These are phyloP conservation scores for Uropetala carovei DNA, from an alignment of 2,888 invertebrate genomes.

Conservation along the genomic window DNA sequence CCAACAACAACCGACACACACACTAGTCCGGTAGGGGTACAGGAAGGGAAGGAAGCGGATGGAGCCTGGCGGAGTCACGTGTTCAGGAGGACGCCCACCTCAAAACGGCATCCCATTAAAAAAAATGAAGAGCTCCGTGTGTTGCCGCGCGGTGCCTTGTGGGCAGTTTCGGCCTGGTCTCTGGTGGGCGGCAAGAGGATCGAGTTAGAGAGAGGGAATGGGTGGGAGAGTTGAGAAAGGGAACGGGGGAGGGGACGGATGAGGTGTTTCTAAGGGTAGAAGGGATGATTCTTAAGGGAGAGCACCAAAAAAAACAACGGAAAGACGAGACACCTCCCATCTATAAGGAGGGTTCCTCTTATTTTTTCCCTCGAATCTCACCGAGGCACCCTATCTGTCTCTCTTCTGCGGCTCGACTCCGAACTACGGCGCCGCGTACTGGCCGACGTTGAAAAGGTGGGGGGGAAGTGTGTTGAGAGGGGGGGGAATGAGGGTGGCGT, in stretches of 20 bases:
- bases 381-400: not conserved
- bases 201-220: no score
- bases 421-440: not conserved
- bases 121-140: not conserved
- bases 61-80: not conserved
- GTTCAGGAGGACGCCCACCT: slow-evolving; percentile 1
- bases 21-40: no score
- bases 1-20: not conserved
- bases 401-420: slow-evolving; percentile 16
- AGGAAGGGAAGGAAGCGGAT: not conserved
- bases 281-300: no score
- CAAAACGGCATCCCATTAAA: not conserved
- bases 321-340: not conserved
- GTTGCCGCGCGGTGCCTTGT: not conserved
- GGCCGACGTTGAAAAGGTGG: not conserved
- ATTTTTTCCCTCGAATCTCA: no score
- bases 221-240: no score
- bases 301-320: not conserved
- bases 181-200: not conserved
- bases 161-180: not conserved
- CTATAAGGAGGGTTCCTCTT: not conserved
- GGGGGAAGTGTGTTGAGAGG: not conserved
- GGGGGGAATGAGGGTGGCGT: not conserved
- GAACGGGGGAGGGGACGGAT: not conserved
- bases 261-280: no score